Evolutionary conservation across 2,113 vertebrate species (phyloP), one percentile per base, ranked within the genome.

Genomic region (Symphodus melops): DNA sequence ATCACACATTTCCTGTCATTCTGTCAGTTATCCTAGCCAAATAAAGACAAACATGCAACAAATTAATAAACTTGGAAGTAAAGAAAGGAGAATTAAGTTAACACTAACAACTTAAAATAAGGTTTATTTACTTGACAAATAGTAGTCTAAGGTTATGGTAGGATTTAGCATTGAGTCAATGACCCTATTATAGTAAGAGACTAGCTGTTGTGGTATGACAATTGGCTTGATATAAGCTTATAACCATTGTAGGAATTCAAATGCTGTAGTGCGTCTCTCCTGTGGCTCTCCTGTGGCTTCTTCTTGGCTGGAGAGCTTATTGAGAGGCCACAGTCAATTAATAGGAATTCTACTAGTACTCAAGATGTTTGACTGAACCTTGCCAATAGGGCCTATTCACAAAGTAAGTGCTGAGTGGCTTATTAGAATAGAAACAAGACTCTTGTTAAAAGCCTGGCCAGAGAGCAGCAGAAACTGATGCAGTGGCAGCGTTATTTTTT

Each of bases 131-230:
- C n/a, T n/a, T n/a, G n/a, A n/a, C n/a, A n/a, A n/a, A n/a, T n/a
- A n/a, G n/a, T n/a, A n/a, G n/a, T 59, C 66, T 63, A 23, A 63
- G 9, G 66, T 83, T 62, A 68, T 72, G 14, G 37, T 21, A 13
- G 51, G 56, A 68, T 20, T 80, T 75, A 73, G 39, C 62, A 59
- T 59, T 51, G 33, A 77, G 49, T 8, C 55, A 67, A 1, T 46
- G 8, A 55, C 25, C 56, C 25, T 77, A 82, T 49, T 68, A 68
- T 68, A 72, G 61, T 73, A 13, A 68, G 42, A 16, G 67, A 61
- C 33, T 69, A 52, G 33, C 68, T 83, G 65, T 77, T 79, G 5
- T 69, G 82, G 86, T 83, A 90, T 83, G 75, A 88, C 88, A 91
- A 86, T 84, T 79, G 81, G 79, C 67, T 73, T 72, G 41, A 8